Base-by-base conservation (phyloP, 2,113 vertebrate genomes). In the Apaloderma vittatum region DNA sequence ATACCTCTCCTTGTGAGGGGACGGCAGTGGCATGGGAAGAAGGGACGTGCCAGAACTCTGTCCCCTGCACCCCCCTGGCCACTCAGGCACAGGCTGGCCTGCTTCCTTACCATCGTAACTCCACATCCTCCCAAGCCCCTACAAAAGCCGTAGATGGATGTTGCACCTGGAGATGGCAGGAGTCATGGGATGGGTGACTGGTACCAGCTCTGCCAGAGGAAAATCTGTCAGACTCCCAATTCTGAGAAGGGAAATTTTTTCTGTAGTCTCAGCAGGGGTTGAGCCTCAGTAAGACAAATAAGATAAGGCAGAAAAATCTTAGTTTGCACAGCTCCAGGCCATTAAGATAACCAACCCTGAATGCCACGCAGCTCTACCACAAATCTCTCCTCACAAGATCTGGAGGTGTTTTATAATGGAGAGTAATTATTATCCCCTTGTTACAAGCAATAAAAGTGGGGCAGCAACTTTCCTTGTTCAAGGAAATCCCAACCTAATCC, bases 401-500 rank as follows among this genome's bases (percentile, higher is more conserved):
- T 80, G 45, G 91, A 80, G 79, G 83, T 95, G 76, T 92, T 97
- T 95, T 94, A 67, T 78, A 94, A 92, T 3, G 30, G 72, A 78
- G 68, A 62, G 65, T 80, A 93, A 94, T 90, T 97, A 91, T 71
- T 90, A 93, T 86, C 70, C 90, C 73, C 92, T 90, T 78, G 79
- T 91, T 95, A 94, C 79, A 75, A 90, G 92, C 88, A 90, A 90
- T 88, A 93, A 92, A 95, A 96, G 83, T 88, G 74, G 88, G 94
- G 90, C 90, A 94, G 72, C 17, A 12, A 90, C 86, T 94, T 93
- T 86, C 68, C 92, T 86, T 81, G 88, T 92, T 92, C 90, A 80
- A 94, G 94, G 92, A 97, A 97, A 97, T 96, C 95, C 89, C 94
- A 91, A 85, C 91, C 89, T 94, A 96, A 96, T 93, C 97, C 94